Base-by-base conservation (phyloP, 2,888 invertebrate genomes). In the Drosophila picticornis region DNA sequence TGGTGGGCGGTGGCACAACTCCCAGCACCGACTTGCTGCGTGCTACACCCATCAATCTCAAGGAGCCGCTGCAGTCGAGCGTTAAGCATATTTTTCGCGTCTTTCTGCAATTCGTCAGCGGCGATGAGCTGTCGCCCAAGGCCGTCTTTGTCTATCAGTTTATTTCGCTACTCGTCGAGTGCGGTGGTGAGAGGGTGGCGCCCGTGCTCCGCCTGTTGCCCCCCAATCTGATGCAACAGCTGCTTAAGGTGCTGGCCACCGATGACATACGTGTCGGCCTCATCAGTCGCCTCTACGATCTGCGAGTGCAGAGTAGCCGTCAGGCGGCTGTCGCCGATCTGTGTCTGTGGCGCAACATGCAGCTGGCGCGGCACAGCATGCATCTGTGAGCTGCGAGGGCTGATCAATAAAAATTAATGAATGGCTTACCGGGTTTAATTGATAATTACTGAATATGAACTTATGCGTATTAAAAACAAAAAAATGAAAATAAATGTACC, bases 311-410 rank as follows among this genome's bases (percentile, higher is more conserved):
- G 27, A 94, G 95, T 62, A 98, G 98, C 1, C 95, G 98, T 65
- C 97, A 97, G 91, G 96, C 97, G 68, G 97, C 97, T 62, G 97
- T 98, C 1, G 95, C 97, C 88, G 98, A 98, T 93, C 94, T 98
- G 69, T 98, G 98, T 92, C 95, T 98, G 89, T 94, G 97, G 87
- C 95, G 97, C 75, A 97, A 97, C 93, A 96, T 97, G 94, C 95
- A 95, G 83, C 93, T 97, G 77, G 84, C 91, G 65, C 90, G 92
- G 62, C 81, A 92, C 56, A 92, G 93, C 74, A 92, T 93, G 56
- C 91, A 92, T 71, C 78, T 93, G 61, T 93, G 84, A 88, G 67
- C 11, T 64, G 57, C 57, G 27, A 5, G 5, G 31, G 27, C 43
- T 36, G 38, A 32, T 36, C 58, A 57, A 22, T 43, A 46, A n/a